Conservation (phyloP, 2,797 vertebrate species). For the Thripadectes ignobilis region DNA sequence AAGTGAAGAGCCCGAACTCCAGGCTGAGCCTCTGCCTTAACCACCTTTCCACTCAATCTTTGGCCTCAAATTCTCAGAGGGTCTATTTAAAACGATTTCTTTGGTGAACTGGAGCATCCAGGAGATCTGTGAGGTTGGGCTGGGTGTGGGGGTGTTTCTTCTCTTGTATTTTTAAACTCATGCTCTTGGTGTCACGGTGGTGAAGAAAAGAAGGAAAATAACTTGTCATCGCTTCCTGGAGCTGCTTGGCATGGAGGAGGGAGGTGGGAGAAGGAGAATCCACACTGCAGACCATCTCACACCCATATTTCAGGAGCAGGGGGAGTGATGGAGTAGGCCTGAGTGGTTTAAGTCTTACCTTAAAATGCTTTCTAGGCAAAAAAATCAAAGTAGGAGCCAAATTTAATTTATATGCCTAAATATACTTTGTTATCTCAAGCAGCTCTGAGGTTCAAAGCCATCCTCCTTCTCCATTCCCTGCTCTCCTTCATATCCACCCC, state of each 20-base stretch:
- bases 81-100: background rate
- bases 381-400: background rate
- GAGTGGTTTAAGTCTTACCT: background rate
- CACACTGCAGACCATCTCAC: background rate
- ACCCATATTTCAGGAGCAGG: background rate
- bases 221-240: background rate
- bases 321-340: background rate
- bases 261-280: background rate
- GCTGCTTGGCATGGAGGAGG: background rate
- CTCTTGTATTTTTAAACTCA: background rate
- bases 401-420: background rate
- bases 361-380: background rate
- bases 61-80: background rate
- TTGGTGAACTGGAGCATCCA: background rate
- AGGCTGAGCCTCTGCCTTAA: background rate
- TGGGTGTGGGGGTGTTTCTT: background rate
- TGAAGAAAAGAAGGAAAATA: background rate
- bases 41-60: background rate
- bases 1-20: background rate
- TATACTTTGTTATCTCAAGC: background rate
- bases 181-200: rapidly evolving
- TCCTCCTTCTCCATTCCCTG: background rate
- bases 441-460: background rate
- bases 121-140: background rate
- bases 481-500: background rate